phyloP scores from a whole-genome alignment of 2,888 invertebrate genomes.

The Brenthis hecate region DNA sequence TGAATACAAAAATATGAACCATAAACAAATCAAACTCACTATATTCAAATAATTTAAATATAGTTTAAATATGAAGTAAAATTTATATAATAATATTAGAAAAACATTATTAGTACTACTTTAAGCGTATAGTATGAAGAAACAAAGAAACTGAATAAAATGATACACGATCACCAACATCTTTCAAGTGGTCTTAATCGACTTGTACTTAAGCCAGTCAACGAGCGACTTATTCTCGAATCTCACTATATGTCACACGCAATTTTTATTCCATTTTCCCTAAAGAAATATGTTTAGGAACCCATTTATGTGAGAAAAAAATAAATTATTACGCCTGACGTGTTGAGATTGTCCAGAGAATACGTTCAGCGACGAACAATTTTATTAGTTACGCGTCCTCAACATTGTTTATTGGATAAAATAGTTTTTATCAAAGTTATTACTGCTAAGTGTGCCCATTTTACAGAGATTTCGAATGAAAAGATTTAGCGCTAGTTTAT shows the following conservation, averaged over 20 bases:
- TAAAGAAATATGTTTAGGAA: conserved; percentile 32
- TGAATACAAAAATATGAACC: no score
- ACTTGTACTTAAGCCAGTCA: conserved; percentile 13
- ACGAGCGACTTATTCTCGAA: conserved; percentile 7
- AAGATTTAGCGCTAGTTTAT: background rate
- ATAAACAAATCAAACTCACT: no score
- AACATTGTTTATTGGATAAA: conserved; percentile 19
- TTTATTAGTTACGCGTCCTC: conserved; percentile 24
- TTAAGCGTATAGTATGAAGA: background rate
- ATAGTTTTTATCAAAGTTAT: conserved; percentile 9
- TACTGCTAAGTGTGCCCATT: background rate
- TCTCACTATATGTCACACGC: conserved; percentile 26
- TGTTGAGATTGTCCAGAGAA: conserved; percentile 34
- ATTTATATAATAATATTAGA: background rate
- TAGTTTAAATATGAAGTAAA: background rate
- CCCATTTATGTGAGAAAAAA: conserved; percentile 32
- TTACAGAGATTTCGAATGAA: background rate
- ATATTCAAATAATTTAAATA: no score
- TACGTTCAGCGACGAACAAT: conserved; percentile 23
- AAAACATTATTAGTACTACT: background rate
- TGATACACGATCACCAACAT: conserved; percentile 3
- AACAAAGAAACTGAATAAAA: background rate
- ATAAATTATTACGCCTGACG: conserved; percentile 32
- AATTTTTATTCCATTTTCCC: conserved; percentile 32
- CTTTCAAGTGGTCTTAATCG: conserved; percentile 9